Conservation (phyloP, 2,888 invertebrate species). For the Odiellus spinosus region DNA sequence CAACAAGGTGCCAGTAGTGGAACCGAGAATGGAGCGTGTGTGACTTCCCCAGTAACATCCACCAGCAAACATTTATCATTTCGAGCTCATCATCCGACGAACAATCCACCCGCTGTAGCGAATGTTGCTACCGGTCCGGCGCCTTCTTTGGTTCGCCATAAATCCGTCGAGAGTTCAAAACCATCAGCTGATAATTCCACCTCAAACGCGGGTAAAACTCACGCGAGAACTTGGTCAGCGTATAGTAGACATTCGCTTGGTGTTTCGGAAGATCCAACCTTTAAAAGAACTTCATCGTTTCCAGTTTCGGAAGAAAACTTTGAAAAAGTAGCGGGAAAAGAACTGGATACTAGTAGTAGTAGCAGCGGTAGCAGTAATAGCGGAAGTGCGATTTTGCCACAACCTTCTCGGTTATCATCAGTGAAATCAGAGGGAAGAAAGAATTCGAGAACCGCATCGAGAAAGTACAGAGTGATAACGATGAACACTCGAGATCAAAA, state of each 20-base stretch:
- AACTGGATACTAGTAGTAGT: background rate
- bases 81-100: background rate
- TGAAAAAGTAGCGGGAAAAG: background rate
- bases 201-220: constrained; percentile 5
- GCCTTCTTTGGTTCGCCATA: constrained; percentile 17
- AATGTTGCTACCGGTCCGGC: too few relatives aligned
- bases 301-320: background rate
- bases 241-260: constrained; percentile 17
- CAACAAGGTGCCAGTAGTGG: constrained; percentile 39
- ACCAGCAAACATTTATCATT: background rate
- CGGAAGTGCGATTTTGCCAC: background rate
- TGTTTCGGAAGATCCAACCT: constrained; percentile 11
- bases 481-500: too few relatives aligned
- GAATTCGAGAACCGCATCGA: too few relatives aligned
- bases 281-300: constrained; percentile 5
- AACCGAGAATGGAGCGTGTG: constrained; percentile 6
- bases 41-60: constrained; percentile 1
- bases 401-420: background rate
- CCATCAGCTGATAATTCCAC: background rate
- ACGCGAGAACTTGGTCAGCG: constrained; percentile 14
- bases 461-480: too few relatives aligned
- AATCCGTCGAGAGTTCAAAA: constrained; percentile 17
- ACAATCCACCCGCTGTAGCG: too few relatives aligned
- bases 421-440: background rate
- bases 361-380: background rate